Percentiles rank a stretch among this genome's conserved stretches.
These are phyloP conservation scores for Paraescarpia echinospica DNA, from an alignment of 1,140 invertebrate species.

Conservation along the genomic window DNA sequence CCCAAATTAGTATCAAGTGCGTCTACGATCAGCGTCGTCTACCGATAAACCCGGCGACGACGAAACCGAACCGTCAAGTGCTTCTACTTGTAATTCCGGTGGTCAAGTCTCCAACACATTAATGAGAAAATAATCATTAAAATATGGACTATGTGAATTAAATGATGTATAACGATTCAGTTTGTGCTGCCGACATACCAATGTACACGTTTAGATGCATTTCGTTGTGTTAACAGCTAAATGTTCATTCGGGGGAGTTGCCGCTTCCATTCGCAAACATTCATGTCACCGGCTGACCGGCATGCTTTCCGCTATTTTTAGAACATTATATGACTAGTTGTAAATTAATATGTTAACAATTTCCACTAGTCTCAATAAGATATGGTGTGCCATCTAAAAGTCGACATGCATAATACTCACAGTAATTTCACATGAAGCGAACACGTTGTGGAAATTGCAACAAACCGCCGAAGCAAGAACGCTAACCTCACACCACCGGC, in stretches of 20 bases:
- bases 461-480: not conserved
- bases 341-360: not conserved
- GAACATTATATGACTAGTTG: not conserved
- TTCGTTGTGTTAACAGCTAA: not conserved
- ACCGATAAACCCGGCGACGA: not conserved
- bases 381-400: not conserved
- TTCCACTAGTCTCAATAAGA: not conserved
- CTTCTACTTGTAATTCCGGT: not conserved
- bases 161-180: not conserved
- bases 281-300: not conserved
- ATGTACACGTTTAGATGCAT: not conserved
- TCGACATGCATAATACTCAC: not conserved
- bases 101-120: not conserved
- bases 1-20: not conserved
- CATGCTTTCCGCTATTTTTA: not conserved
- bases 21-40: not conserved
- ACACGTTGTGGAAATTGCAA: not conserved
- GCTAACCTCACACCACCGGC: constrained; percentile 2
- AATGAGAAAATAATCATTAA: not conserved
- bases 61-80: not conserved
- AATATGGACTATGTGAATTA: not conserved
- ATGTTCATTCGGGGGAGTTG: not conserved
- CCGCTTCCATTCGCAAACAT: not conserved
- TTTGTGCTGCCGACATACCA: not conserved
- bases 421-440: not conserved